Percentiles rank a stretch among this genome's conserved stretches.
phyloP scores from a whole-genome alignment of 2,888 invertebrate species.

The Arge pagana region DNA sequence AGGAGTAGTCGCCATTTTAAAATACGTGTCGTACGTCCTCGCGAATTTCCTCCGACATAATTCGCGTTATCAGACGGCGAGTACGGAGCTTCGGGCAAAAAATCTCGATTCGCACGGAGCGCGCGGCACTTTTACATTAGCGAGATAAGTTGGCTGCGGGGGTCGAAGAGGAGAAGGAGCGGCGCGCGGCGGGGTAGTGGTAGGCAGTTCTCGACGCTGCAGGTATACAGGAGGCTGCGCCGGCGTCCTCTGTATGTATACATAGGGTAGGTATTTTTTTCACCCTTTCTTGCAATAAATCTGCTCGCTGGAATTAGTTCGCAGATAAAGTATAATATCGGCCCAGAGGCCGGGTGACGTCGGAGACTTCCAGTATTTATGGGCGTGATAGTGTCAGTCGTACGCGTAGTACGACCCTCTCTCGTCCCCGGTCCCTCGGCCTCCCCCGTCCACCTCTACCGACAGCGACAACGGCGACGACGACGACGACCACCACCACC shows the following conservation, averaged over 20 bases:
- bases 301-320: conserved; percentile 59
- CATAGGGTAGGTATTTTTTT: conserved; percentile 37
- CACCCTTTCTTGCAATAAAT: conserved; percentile 58
- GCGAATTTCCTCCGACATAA: too few species aligned
- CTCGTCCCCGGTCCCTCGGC: conserved; percentile 23
- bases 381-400: conserved; percentile 57
- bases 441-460: conserved; percentile 19
- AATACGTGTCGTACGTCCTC: too few species aligned
- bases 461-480: conserved; percentile 3
- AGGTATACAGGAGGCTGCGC: conserved; percentile 25
- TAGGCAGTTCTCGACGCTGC: conserved; percentile 3
- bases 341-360: conserved; percentile 55
- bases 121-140: conserved; percentile 52
- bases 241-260: conserved; percentile 27
- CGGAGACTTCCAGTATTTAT: conserved; percentile 57
- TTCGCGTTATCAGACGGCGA: too few species aligned
- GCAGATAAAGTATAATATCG: conserved; percentile 60
- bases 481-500: conserved; percentile 21
- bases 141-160: conserved; percentile 45
- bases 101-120: conserved; percentile 31
- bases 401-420: conserved; percentile 41
- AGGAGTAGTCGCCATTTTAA: too few species aligned
- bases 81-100: conserved; percentile 17
- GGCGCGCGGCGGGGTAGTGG: conserved; percentile 9
- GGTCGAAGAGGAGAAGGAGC: conserved; percentile 16